Evolutionary conservation across 2,797 vertebrate species (phyloP).

Genomic region (Chaunax sp.): DNA sequence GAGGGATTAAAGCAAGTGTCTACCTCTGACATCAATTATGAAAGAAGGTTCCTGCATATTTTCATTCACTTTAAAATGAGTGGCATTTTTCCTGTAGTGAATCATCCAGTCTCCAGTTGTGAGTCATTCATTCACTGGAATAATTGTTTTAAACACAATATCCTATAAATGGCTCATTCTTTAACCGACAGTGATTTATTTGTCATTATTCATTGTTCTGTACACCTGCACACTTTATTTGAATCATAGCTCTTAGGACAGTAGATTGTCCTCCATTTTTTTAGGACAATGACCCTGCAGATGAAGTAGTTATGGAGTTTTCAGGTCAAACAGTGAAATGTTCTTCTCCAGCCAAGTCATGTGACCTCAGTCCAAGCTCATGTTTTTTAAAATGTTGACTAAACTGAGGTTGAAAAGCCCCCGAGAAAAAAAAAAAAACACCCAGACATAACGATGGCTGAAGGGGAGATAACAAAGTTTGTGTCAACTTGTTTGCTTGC

Average conservation of each 20-base stretch:
- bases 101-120: conserved; percentile 31
- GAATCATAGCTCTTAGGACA: conserved; percentile 8
- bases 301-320: conserved; percentile 28
- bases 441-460: conserved; percentile 8
- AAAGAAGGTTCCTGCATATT: conserved; percentile 55
- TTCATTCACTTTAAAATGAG: conserved; percentile 43
- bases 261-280: conserved; percentile 21
- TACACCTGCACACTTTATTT: conserved; percentile 6
- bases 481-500: conserved; percentile 8
- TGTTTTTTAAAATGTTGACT: conserved; percentile 19
- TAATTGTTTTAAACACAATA: conserved; percentile 17
- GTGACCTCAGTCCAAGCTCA: conserved; percentile 30
- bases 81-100: conserved; percentile 25
- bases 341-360: conserved; percentile 30
- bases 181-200: conserved; percentile 11
- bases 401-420: conserved; percentile 20
- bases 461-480: not conserved
- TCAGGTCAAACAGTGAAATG: conserved; percentile 27
- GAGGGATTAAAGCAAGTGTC: conserved; percentile 62
- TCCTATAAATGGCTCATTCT: conserved; percentile 15
- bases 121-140: not conserved
- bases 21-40: conserved; percentile 73
- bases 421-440: not conserved
- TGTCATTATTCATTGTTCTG: conserved; percentile 30
- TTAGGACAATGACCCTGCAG: conserved; percentile 17